phyloP scores from a whole-genome alignment of 2,113 vertebrate species.

The Paraplagusia blochii region DNA sequence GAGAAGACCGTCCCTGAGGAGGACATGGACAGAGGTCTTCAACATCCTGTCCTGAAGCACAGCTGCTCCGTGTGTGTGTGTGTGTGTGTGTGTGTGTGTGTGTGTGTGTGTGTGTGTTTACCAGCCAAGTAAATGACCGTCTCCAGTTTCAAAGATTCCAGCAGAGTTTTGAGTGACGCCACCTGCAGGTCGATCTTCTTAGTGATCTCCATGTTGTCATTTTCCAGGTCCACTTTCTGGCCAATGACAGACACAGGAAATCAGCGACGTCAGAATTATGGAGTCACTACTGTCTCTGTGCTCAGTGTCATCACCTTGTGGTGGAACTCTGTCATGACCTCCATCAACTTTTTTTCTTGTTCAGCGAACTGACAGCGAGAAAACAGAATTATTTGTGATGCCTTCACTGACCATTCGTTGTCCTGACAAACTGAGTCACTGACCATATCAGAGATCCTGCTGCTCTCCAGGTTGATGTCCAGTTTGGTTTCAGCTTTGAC shows the following conservation, averaged over 20 bases:
- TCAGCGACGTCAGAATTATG: not conserved
- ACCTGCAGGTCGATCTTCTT: constrained; percentile 95
- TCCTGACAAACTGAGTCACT: constrained; percentile 7
- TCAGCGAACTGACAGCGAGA: constrained; percentile 84
- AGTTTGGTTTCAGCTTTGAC: constrained; percentile 88
- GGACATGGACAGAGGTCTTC: not conserved
- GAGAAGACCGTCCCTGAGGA: constrained; percentile 86
- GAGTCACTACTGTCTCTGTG: not conserved
- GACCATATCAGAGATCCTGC: constrained; percentile 90
- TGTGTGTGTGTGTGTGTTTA: not conserved
- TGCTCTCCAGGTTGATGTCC: constrained; percentile 93
- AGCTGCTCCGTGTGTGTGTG: not conserved
- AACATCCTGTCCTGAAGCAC: not conserved
- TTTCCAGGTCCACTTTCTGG: constrained; percentile 85
- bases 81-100: not conserved
- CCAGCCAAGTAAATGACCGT: constrained; percentile 80
- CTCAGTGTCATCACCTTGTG: constrained; percentile 77
- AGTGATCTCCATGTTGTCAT: constrained; percentile 85
- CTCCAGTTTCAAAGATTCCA: constrained; percentile 94
- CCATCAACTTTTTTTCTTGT: constrained; percentile 92
- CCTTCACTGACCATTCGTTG: not conserved
- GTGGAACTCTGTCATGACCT: constrained; percentile 87
- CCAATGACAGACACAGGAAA: not conserved
- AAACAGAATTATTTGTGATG: not conserved
- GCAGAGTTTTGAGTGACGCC: constrained; percentile 90